These are phyloP conservation scores for Rhinichthys osculus DNA, from an alignment of 2,797 vertebrate genomes.

Conservation along the genomic window DNA sequence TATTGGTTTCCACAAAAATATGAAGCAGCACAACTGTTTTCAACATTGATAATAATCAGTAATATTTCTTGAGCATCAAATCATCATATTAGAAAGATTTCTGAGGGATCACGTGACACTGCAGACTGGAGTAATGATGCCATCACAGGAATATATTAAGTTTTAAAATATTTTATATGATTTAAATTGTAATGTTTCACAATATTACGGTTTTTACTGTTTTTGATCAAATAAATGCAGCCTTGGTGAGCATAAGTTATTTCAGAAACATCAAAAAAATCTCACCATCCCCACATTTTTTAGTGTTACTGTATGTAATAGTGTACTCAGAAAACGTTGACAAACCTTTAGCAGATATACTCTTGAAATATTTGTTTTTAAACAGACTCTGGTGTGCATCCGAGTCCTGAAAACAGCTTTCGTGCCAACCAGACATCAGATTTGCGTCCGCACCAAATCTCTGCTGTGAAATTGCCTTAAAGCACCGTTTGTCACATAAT, in stretches of 20 bases:
- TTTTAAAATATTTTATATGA: too few species aligned
- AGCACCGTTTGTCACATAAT: not conserved
- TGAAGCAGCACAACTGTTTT: not conserved
- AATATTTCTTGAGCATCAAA: not conserved
- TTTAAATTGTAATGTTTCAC: not conserved
- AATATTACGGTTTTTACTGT: not conserved
- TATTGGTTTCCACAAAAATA: not conserved
- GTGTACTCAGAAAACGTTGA: not conserved
- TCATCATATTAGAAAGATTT: not conserved
- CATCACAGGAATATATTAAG: too few species aligned
- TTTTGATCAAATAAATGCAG: not conserved
- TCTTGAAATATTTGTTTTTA: not conserved
- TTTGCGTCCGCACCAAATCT: not conserved
- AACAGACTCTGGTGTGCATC: not conserved
- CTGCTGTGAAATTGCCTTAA: not conserved
- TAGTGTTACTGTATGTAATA: not conserved
- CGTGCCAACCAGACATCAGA: not conserved
- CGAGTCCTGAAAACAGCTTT: not conserved
- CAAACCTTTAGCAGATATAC: not conserved
- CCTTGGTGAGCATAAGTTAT: not conserved
- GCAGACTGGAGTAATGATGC: conserved; percentile 5
- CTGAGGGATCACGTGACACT: not conserved
- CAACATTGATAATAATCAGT: not conserved
- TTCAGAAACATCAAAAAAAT: not conserved
- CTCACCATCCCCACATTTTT: not conserved